These are phyloP conservation scores for Haemorhous mexicanus DNA, from an alignment of 2,113 vertebrate species.

Conservation along the genomic window DNA sequence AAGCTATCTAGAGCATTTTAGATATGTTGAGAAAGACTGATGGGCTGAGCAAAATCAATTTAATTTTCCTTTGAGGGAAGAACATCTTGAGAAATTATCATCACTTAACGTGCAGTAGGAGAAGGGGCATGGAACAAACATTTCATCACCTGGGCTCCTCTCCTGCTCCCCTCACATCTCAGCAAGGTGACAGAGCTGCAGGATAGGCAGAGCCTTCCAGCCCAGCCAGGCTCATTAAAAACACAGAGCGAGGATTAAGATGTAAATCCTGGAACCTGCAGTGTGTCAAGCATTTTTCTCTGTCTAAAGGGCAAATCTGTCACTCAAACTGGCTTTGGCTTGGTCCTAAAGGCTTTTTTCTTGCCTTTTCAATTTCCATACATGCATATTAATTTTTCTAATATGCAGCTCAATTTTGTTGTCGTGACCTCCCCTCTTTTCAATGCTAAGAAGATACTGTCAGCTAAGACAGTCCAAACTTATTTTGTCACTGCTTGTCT, in stretches of 20 bases:
- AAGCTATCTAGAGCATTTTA: conserved; percentile 15
- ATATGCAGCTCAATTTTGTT: not conserved
- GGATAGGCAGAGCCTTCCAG: not conserved
- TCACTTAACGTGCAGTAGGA: not conserved
- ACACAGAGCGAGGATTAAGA: not conserved
- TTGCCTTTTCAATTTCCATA: not conserved
- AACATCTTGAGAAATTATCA: not conserved
- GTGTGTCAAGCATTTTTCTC: not conserved
- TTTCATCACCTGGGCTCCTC: not conserved
- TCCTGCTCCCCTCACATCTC: not conserved
- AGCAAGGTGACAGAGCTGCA: not conserved
- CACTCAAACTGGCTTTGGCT: conserved; percentile 14
- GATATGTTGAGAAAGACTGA: conserved; percentile 3
- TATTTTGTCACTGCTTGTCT: not conserved
- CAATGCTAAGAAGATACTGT: not conserved
- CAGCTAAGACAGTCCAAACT: not conserved
- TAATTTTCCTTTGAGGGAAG: conserved; percentile 29
- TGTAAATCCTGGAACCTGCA: conserved; percentile 44
- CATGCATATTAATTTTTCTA: not conserved
- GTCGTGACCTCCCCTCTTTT: not conserved
- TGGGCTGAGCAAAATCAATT: conserved; percentile 31
- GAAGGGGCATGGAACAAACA: not conserved
- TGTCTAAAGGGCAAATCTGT: conserved; percentile 35
- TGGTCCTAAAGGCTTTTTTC: not conserved
- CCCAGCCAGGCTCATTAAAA: conserved; percentile 35